Evolutionary conservation across 1,140 invertebrate genomes (phyloP).

Genomic region (Rhagoletis zephyria): DNA sequence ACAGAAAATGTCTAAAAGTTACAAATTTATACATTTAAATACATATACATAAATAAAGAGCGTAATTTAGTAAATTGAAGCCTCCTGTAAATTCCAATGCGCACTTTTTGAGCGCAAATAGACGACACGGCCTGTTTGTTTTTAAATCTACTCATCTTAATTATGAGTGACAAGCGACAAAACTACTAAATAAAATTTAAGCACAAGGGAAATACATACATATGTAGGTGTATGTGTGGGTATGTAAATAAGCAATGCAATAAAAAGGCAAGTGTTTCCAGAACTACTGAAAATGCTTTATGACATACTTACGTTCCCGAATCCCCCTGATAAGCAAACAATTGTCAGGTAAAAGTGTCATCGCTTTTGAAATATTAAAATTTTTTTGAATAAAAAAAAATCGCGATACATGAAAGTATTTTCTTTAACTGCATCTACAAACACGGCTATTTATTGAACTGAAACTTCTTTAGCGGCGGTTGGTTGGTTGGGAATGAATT

Average conservation of each 20-base stretch:
- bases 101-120: neutral
- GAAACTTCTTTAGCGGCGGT: too few relatives aligned
- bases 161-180: slow-evolving; percentile 41
- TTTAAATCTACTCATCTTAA: slow-evolving; percentile 19
- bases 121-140: slow-evolving; percentile 7
- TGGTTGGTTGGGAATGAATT: too few relatives aligned
- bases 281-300: too few relatives aligned
- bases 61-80: slow-evolving; percentile 13
- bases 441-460: too few relatives aligned
- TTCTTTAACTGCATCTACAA: too few relatives aligned
- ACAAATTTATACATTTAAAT: slow-evolving; percentile 7
- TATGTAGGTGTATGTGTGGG: neutral
- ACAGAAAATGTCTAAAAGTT: neutral
- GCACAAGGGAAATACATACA: neutral
- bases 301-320: too few relatives aligned
- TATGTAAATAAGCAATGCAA: neutral
- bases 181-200: slow-evolving; percentile 8
- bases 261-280: neutral
- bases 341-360: too few relatives aligned
- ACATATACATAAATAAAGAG: neutral
- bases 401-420: too few relatives aligned
- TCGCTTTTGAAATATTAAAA: too few relatives aligned
- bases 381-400: too few relatives aligned
- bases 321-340: too few relatives aligned
- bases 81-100: neutral